phyloP scores from a whole-genome alignment of 2,113 vertebrate species.

The Leptosomus discolor region DNA sequence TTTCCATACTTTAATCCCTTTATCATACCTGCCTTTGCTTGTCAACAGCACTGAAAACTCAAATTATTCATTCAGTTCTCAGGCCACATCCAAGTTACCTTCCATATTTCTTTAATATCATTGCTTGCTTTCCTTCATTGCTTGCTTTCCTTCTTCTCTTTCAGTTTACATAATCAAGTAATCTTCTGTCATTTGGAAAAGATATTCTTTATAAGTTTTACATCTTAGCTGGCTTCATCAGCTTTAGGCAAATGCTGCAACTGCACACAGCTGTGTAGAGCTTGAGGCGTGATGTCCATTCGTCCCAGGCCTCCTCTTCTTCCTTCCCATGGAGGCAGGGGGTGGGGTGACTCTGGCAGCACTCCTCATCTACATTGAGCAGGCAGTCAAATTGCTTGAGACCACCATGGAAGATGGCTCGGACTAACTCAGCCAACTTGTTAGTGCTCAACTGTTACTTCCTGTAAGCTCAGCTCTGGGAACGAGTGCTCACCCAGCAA shows the following conservation, averaged over 20 bases:
- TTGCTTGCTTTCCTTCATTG: not conserved
- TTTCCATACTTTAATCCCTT: not conserved
- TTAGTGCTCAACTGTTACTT: not conserved
- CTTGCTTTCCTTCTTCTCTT: not conserved
- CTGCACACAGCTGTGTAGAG: rapidly evolving
- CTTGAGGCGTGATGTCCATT: not conserved
- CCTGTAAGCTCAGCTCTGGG: not conserved
- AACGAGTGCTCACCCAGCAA: not conserved
- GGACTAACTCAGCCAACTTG: not conserved
- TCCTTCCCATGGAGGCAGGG: not conserved
- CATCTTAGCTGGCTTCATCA: too few species aligned
- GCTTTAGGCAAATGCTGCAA: not conserved
- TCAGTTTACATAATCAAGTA: not conserved
- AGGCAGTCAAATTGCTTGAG: not conserved
- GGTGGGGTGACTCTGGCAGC: not conserved
- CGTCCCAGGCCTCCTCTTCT: not conserved
- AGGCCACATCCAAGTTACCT: not conserved
- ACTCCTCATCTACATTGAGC: not conserved
- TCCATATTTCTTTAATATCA: not conserved
- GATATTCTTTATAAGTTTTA: not conserved
- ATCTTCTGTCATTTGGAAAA: not conserved
- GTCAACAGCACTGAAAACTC: not conserved
- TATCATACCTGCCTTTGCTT: not conserved
- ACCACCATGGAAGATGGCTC: not conserved
- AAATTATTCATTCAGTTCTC: not conserved